Percentiles rank a stretch among this genome's conserved stretches.
Conservation (phyloP, 2,888 invertebrate species). For the Trichacis sp. region DNA sequence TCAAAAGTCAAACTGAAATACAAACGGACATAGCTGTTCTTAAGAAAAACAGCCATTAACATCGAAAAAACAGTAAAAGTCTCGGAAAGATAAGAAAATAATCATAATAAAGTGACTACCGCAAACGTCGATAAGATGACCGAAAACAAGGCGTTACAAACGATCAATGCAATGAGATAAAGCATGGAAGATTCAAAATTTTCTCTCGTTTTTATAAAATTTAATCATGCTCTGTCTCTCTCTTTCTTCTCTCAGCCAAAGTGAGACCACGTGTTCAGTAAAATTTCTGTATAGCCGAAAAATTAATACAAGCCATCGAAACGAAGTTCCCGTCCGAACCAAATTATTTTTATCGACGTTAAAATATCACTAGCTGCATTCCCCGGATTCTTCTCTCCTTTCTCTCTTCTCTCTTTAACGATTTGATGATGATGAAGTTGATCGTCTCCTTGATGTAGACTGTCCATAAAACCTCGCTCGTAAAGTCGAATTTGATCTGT, state of each 20-base stretch:
- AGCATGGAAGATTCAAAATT: slow-evolving; percentile 5
- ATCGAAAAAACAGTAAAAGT: slow-evolving; percentile 58
- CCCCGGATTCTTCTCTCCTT: slow-evolving; percentile 30
- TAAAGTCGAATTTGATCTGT: slow-evolving; percentile 64
- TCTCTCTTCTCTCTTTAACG: slow-evolving; percentile 30
- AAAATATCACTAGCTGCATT: slow-evolving; percentile 33
- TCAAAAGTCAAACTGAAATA: no score
- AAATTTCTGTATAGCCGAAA: background rate
- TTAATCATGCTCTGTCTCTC: no score
- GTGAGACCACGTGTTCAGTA: background rate
- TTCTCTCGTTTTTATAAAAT: no score
- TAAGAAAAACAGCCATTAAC: slow-evolving; percentile 64
- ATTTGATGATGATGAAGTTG: slow-evolving; percentile 67
- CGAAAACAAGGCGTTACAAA: slow-evolving; percentile 47
- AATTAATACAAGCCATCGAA: background rate
- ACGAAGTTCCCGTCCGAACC: slow-evolving; percentile 10
- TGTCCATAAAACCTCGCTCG: slow-evolving; percentile 58
- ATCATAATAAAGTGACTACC: slow-evolving; percentile 56
- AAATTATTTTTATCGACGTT: slow-evolving; percentile 12
- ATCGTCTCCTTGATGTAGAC: slow-evolving; percentile 47
- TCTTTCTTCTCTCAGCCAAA: no score
- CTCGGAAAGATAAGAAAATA: slow-evolving; percentile 61
- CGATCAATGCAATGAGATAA: slow-evolving; percentile 19
- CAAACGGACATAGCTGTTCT: no score
- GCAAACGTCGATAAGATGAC: slow-evolving; percentile 47